A percentile compares a stretch with the other conserved stretches of the same genome.
Evolutionary conservation across 2,888 invertebrate genomes (phyloP).

Genomic region (Agonopterix arenella): DNA sequence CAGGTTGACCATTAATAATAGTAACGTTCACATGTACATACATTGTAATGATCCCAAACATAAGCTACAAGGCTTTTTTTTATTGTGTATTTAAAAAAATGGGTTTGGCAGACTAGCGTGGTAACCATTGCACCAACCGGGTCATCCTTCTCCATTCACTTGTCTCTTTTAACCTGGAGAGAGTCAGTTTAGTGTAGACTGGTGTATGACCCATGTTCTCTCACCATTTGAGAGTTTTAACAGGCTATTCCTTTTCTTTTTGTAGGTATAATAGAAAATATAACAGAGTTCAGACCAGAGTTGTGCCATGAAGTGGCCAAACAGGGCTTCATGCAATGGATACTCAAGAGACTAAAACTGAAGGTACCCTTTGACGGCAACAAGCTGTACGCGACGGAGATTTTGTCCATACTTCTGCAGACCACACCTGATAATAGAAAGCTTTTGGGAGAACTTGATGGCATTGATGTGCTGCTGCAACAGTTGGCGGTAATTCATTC

Average conservation of each 20-base stretch:
- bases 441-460: slow-evolving; percentile 93
- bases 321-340: slow-evolving; percentile 94
- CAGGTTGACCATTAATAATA: no score
- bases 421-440: slow-evolving; percentile 89
- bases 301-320: slow-evolving; percentile 90
- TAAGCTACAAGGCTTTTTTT: no score
- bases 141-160: background rate
- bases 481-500: slow-evolving; percentile 88
- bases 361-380: slow-evolving; percentile 96
- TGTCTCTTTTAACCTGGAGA: background rate
- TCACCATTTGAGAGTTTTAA: no score
- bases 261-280: slow-evolving; percentile 93
- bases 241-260: slow-evolving; percentile 7
- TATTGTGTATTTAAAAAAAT: no score
- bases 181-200: background rate
- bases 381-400: slow-evolving; percentile 96
- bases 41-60: no score
- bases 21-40: no score
- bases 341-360: slow-evolving; percentile 90
- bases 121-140: no score
- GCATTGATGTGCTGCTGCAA: slow-evolving; percentile 96
- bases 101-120: no score
- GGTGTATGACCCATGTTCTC: no score
- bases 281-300: slow-evolving; percentile 93
- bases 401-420: slow-evolving; percentile 96